Evolutionary conservation across 1,140 invertebrate species (phyloP), one percentile per base, ranked within the genome.

Genomic region (Drosophila nikananu): DNA sequence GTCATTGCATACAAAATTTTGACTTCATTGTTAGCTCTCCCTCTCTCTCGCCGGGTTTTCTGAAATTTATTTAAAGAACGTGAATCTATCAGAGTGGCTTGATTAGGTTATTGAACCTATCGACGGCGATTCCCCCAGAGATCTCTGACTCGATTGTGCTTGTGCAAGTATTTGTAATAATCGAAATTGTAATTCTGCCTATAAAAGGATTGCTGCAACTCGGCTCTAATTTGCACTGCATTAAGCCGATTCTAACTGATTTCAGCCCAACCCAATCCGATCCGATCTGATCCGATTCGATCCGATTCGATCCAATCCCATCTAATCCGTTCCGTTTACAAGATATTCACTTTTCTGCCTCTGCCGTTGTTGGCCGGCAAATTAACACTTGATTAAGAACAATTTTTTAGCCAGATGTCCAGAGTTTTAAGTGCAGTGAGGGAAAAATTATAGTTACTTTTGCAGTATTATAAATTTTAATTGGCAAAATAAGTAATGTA

Each of bases 331-430:
- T 73, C 54, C 67, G 19, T 44, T 44, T 52, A 54, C 51, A 51
- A 71, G 21, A 57, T 70, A 86, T 81, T 81, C 79, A 81, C 62
- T 77, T 81, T 70, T 55, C 82, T 59, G 44, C 51, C n/a, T 37
- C 62, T 30, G 62, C 66, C 27, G 52, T 71, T 59, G 52, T 86
- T 64, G 82, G 78, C 58, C 83, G 23, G 74, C 68, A 79, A 86
- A 86, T 86, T 82, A 82, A 86, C 70, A 79, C 83, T 86, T 82
- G 83, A 86, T 82, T 86, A 79, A 72, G 66, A 86, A 71, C 59
- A 54, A 71, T 52, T 76, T 76, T 30, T 65, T 19, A 77, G 54
- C 41, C 41, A 46, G 35, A 75, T 54, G 41, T 25, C 9, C 15
- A n/a, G 10, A 21, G 15, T 30, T 23, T 37, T 37, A 3, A 37